Percentiles rank a stretch among this genome's conserved stretches.
Evolutionary conservation across 2,888 invertebrate genomes (phyloP).

Genomic region (Therioaphis trifolii): DNA sequence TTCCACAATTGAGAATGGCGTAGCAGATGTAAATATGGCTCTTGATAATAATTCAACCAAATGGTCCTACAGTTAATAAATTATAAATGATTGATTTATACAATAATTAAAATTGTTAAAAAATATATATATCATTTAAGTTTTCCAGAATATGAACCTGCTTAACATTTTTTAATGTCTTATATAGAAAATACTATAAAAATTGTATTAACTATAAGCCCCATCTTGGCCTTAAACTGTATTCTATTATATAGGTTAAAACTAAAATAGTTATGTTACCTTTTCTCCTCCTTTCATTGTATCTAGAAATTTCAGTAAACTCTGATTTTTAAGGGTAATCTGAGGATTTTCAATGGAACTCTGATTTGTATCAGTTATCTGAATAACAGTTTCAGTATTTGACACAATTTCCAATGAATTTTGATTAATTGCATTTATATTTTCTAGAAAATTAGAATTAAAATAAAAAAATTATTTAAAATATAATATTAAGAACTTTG

Average conservation of each 20-base stretch:
- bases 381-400: background rate
- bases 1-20: slow-evolving; percentile 29
- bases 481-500: background rate
- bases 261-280: slow-evolving; percentile 15
- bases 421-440: slow-evolving; percentile 7
- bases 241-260: slow-evolving; percentile 13
- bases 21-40: slow-evolving; percentile 20
- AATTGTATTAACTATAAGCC: slow-evolving; percentile 1
- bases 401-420: background rate
- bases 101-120: slow-evolving; percentile 5
- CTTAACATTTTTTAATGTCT: slow-evolving; percentile 11
- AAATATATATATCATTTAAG: too few species aligned
- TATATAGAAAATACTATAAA: background rate
- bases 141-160: background rate
- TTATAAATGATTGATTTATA: slow-evolving; percentile 6
- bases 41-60: slow-evolving; percentile 25
- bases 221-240: background rate
- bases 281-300: background rate
- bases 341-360: background rate
- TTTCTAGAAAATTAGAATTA: background rate
- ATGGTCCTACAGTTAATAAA: slow-evolving; percentile 13
- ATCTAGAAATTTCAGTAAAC: slow-evolving; percentile 9
- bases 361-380: slow-evolving; percentile 11
- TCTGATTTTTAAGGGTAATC: slow-evolving; percentile 4
- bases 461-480: background rate